These are phyloP conservation scores for Molossus alvarezi DNA, from an alignment of 2,797 vertebrate species.

Conservation along the genomic window DNA sequence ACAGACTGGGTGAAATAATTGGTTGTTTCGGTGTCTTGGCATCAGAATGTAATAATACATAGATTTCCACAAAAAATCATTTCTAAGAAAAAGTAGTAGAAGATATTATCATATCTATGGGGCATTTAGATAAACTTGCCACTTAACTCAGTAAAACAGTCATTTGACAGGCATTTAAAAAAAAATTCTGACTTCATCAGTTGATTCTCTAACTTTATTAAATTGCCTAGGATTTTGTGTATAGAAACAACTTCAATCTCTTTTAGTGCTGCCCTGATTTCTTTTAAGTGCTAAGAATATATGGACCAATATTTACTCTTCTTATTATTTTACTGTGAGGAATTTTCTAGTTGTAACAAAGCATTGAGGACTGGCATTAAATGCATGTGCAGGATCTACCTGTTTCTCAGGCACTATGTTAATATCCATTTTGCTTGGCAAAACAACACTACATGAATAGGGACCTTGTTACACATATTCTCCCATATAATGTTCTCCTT, in stretches of 20 bases:
- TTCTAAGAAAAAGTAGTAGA: not conserved
- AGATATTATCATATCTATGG: not conserved
- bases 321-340: not conserved
- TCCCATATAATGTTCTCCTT: not conserved
- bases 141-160: conserved; percentile 41
- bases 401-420: conserved; percentile 10
- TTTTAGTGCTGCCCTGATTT: conserved; percentile 55
- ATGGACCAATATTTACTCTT: not conserved
- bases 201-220: conserved; percentile 43
- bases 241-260: not conserved
- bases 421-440: conserved; percentile 58
- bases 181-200: conserved; percentile 8
- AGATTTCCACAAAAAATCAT: conserved; percentile 61
- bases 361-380: conserved; percentile 39
- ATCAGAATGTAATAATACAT: conserved; percentile 7
- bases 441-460: not conserved
- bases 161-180: conserved; percentile 26
- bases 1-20: not conserved
- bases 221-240: not conserved
- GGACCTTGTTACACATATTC: not conserved
- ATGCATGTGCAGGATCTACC: not conserved
- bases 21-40: not conserved
- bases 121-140: conserved; percentile 5
- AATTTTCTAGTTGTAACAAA: conserved; percentile 55
- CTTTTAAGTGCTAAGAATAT: not conserved